Base-by-base conservation (phyloP, 1,140 invertebrate genomes). In the Planococcus citri region DNA sequence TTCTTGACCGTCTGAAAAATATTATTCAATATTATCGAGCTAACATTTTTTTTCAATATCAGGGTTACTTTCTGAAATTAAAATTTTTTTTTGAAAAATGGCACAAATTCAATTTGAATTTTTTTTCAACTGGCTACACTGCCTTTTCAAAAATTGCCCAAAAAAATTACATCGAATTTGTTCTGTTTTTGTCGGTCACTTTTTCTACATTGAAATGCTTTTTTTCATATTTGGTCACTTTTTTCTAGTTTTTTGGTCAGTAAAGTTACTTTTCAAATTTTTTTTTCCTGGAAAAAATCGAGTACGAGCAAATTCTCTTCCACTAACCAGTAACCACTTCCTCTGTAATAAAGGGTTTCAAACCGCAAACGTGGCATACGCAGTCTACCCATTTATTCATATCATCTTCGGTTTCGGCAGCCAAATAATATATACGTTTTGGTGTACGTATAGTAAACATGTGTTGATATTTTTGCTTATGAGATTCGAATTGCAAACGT, bases 341-440 rank as follows among this genome's bases (percentile, higher is more conserved):
- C 70, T 92, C 89, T 74, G 87, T 87, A 27, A 86, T 87, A 37
- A 84, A 84, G 1, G 87, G 85, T 77, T 91, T 89, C 51, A 96
- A 80, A 21, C 91, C 89, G 81, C 93, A 96, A 41, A 94, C 91
- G 80, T 89, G 86, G 78, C 94, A 97, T 71, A 97, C 90, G 73
- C 89, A 92, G 76, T 92, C 88, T 0, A 97, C 93, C 95, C 95
- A 97, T 76, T 88, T 89, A 73, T 90, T 89, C 94, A 97, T 96
- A 74, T 95, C 92, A 68, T 83, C 82, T 77, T 94, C 91, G 29
- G 87, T 89, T 74, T 95, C 91, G 1, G 94, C 92, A 57, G 93
- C 92, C 71, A 97, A 81, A 80, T 93, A 95, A 79, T 95, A 97
- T 61, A 87, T 89, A 72, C 94, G 82, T 74, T 89, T 89, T 37